These are phyloP conservation scores for Nannoperca australis DNA, from an alignment of 2,797 vertebrate species.

Conservation along the genomic window DNA sequence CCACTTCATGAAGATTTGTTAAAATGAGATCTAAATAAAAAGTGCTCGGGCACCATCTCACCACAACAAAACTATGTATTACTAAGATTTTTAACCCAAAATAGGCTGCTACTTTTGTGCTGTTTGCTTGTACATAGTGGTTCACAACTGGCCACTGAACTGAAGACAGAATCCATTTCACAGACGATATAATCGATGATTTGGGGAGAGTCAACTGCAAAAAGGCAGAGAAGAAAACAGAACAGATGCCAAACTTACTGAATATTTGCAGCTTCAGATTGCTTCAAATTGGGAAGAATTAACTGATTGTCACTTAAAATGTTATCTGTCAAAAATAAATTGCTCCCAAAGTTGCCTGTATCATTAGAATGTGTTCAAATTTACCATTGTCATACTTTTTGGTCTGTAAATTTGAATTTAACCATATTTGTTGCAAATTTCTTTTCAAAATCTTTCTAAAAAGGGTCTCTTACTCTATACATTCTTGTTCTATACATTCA, in stretches of 20 bases:
- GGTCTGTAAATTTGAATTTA: neutral
- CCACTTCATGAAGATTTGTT: conserved; percentile 18
- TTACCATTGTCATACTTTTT: neutral
- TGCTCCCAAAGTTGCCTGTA: conserved; percentile 1
- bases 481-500: neutral
- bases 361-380: conserved; percentile 47
- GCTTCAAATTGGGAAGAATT: neutral
- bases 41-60: neutral
- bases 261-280: neutral
- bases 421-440: neutral
- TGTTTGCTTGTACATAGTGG: neutral
- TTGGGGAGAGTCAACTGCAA: neutral
- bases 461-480: neutral
- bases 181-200: neutral
- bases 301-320: conserved; percentile 10
- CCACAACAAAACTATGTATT: neutral
- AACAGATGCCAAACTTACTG: conserved; percentile 4
- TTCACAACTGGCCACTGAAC: neutral
- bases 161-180: neutral
- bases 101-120: neutral
- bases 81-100: conserved; percentile 11
- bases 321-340: conserved; percentile 20
- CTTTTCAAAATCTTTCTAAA: neutral
- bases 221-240: neutral
- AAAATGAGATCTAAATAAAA: conserved; percentile 6